Percentiles rank a stretch among this genome's conserved stretches.
Conservation (phyloP, 1,140 invertebrate genomes). For the Diachasma alloeum region DNA sequence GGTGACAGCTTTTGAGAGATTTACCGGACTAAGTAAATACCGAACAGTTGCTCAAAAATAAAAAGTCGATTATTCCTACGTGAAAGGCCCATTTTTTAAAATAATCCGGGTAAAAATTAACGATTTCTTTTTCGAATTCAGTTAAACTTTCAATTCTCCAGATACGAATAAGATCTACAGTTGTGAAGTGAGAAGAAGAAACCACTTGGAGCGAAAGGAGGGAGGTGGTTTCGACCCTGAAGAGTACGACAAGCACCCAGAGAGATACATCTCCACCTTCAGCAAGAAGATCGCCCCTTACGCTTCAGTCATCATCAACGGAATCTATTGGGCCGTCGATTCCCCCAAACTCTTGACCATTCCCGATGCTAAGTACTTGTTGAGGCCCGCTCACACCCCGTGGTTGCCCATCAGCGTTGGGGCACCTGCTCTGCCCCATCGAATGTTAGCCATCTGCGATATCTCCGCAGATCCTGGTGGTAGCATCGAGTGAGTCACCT, state of each 20-base stretch:
- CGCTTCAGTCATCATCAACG: constrained; percentile 96
- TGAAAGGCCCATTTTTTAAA: no score
- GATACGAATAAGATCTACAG: constrained; percentile 93
- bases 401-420: constrained; percentile 90
- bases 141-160: constrained; percentile 50
- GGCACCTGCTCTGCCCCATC: constrained; percentile 88
- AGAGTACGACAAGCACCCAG: constrained; percentile 93
- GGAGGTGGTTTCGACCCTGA: constrained; percentile 88
- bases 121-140: no score
- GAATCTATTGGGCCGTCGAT: constrained; percentile 98
- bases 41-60: no score
- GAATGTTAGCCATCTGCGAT: constrained; percentile 93
- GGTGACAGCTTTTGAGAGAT: no score
- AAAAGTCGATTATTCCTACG: no score
- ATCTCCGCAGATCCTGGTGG: constrained; percentile 99
- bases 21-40: no score
- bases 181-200: constrained; percentile 90
- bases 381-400: constrained; percentile 87
- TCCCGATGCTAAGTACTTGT: constrained; percentile 94
- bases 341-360: constrained; percentile 96
- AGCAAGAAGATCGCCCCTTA: constrained; percentile 97
- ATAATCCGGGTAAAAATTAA: no score
- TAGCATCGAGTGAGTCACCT: constrained; percentile 80
- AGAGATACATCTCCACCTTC: constrained; percentile 95
- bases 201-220: constrained; percentile 92